Conservation (phyloP, 2,797 vertebrate genomes). For the Megalops cyprinoides region DNA sequence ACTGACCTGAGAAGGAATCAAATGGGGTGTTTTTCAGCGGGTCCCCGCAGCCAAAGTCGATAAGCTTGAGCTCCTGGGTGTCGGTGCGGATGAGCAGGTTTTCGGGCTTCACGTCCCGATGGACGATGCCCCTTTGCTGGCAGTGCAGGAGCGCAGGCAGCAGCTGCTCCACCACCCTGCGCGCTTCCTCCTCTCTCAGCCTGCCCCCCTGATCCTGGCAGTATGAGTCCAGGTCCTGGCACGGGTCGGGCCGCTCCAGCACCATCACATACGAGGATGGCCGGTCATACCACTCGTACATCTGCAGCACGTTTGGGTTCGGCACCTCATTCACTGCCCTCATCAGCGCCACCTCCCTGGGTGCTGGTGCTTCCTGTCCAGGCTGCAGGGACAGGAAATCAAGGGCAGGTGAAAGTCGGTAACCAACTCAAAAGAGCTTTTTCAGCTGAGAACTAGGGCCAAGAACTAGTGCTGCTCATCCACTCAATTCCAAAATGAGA, state of each 20-base stretch:
- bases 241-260: conserved; percentile 33
- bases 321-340: conserved; percentile 17
- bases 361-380: background rate
- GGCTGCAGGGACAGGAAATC: background rate
- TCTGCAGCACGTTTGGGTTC: conserved; percentile 26
- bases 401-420: background rate
- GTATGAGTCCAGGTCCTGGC: conserved; percentile 32
- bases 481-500: too few species aligned
- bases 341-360: conserved; percentile 39
- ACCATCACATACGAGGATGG: conserved; percentile 31
- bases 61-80: conserved; percentile 33
- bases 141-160: conserved; percentile 41
- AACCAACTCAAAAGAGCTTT: background rate
- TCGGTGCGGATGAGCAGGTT: conserved; percentile 43
- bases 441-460: too few species aligned
- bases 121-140: conserved; percentile 27
- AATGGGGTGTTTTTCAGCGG: conserved; percentile 27
- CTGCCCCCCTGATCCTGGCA: background rate
- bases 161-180: conserved; percentile 33
- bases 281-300: conserved; percentile 37
- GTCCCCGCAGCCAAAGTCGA: conserved; percentile 50
- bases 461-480: too few species aligned
- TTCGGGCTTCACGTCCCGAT: conserved; percentile 41
- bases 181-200: conserved; percentile 26
- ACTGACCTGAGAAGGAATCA: conserved; percentile 35